phyloP scores from a whole-genome alignment of 2,113 vertebrate species.

The Hippoglossus stenolepis region DNA sequence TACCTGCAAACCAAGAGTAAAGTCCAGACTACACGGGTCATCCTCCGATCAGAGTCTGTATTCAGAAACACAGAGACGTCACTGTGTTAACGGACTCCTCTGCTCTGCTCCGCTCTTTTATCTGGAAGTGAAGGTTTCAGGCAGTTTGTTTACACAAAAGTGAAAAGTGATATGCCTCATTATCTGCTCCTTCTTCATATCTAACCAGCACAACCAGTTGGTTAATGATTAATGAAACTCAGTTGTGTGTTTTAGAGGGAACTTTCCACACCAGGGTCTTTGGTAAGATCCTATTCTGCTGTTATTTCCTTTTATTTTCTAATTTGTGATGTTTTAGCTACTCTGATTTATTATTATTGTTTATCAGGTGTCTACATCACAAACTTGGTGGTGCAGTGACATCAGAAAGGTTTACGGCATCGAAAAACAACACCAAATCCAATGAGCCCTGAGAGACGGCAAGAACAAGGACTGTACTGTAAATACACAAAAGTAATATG shows the following conservation, averaged over 20 bases:
- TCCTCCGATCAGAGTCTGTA: too few species aligned
- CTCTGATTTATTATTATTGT: not conserved
- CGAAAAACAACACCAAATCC: too few species aligned
- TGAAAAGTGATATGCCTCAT: slow-evolving; percentile 1
- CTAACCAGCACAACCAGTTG: not conserved
- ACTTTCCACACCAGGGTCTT: slow-evolving; percentile 7
- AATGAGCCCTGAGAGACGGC: too few species aligned
- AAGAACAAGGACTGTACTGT: too few species aligned
- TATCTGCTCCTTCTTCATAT: slow-evolving; percentile 23
- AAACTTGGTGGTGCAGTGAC: too few species aligned
- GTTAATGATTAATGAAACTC: slow-evolving; percentile 50
- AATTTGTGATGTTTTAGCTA: not conserved
- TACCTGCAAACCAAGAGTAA: too few species aligned
- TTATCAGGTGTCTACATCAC: too few species aligned
- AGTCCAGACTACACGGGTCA: too few species aligned
- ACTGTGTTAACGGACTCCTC: not conserved
- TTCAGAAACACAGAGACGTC: not conserved
- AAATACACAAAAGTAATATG: too few species aligned
- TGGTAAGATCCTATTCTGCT: not conserved
- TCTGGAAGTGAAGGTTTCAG: not conserved
- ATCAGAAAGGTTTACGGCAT: too few species aligned
- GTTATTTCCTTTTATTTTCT: not conserved
- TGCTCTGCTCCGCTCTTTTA: not conserved
- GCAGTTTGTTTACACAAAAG: not conserved
- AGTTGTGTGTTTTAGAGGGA: not conserved